These are phyloP conservation scores for Cossypha caffra DNA, from an alignment of 2,797 vertebrate genomes.

Conservation along the genomic window DNA sequence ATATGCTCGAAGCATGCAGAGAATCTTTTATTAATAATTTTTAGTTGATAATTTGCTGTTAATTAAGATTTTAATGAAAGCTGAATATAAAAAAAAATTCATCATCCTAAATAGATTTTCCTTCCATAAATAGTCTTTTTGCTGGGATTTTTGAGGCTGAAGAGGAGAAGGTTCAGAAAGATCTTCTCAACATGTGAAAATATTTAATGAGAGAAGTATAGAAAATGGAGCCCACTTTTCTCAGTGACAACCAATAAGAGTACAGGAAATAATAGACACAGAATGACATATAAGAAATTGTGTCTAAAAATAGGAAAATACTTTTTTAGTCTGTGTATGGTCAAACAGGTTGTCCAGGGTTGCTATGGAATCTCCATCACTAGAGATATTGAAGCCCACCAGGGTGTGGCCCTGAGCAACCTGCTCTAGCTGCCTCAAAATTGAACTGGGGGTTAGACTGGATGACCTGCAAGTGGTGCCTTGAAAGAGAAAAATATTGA, in stretches of 20 bases:
- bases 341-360: background rate
- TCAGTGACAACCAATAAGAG: rapidly evolving
- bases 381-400: background rate
- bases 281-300: background rate
- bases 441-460: background rate
- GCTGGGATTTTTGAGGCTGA: background rate
- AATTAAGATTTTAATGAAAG: background rate
- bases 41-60: background rate
- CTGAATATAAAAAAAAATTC: background rate
- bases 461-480: background rate
- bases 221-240: background rate
- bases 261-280: background rate
- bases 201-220: background rate
- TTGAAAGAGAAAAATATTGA: background rate
- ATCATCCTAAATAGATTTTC: background rate
- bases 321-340: rapidly evolving
- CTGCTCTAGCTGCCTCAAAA: background rate
- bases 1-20: background rate
- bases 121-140: background rate
- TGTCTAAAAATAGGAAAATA: background rate
- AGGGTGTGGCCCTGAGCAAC: rapidly evolving
- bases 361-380: background rate
- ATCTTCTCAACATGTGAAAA: background rate
- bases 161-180: background rate
- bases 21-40: background rate